Base-by-base conservation (phyloP, 2,888 invertebrate genomes). In the Sphecodes monilicornis region DNA sequence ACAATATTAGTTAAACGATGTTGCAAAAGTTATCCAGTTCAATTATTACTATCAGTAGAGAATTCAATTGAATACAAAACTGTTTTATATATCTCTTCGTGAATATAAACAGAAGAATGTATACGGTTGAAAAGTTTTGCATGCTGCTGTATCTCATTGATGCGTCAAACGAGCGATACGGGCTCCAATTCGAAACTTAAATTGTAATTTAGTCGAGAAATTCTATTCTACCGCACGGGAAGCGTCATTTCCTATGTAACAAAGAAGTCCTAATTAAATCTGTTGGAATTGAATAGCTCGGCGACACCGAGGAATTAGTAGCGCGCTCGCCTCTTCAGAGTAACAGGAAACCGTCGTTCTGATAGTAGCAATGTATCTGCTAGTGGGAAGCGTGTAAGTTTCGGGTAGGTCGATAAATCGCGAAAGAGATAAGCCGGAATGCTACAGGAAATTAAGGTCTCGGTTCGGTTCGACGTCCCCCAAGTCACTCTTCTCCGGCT, bases 391-490 rank as follows among this genome's bases (percentile, higher is more conserved):
- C 76, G 77, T 69, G 85, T 73, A 89, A 88, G 69, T 89, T 90
- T 87, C 80, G 39, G 36, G 81, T 57, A 82, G 85, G 89, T 90
- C 90, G 86, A 91, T 92, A 90, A 91, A 92, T 92, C 90, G 86
- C 83, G 84, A 86, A 84, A 83, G 85, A 90, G 91, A 92, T 92
- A 92, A 92, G 90, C 86, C 88, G 81, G 83, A 85, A 86, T 89
- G 81, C 88, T 88, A 87, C 90, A 91, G 91, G 89, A 92, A 92
- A 92, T 92, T 91, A 92, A 92, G 91, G 89, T 91, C 89, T 86
- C 86, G 84, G 84, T 82, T 80, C 74, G 72, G 46, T 74, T 71
- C 84, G 78, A 80, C 82, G 60, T 73, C 73, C 68, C 71, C n/a
- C 75, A 32, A 76, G 82, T 78, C 77, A 74, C 80, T 70, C 70